phyloP scores from a whole-genome alignment of 2,113 vertebrate species.

The Macrotus californicus region DNA sequence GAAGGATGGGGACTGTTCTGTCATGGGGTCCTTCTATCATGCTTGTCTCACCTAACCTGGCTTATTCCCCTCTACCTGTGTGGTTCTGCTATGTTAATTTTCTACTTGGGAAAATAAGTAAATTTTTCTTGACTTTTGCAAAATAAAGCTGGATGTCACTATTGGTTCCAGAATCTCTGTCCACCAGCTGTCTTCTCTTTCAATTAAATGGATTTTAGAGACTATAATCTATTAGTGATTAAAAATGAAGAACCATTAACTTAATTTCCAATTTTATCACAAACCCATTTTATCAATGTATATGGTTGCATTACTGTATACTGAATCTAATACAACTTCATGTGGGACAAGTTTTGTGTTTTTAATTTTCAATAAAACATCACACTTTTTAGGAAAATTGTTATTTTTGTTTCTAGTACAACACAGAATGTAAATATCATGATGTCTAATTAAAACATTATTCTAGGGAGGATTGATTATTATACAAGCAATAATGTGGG shows the following conservation, averaged over 20 bases:
- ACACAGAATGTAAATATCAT: neutral
- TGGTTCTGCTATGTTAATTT: neutral
- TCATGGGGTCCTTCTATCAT: neutral
- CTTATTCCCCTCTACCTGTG: neutral
- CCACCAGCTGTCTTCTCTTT: neutral
- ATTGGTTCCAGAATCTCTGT: neutral
- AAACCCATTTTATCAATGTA: neutral
- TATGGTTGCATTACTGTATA: neutral
- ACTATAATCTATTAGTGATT: neutral
- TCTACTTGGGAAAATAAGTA: neutral
- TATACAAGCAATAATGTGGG: neutral
- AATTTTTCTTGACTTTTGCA: neutral
- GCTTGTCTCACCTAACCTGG: too few species aligned
- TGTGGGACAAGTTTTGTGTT: neutral
- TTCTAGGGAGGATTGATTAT: neutral
- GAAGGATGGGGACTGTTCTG: neutral
- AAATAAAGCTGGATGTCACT: neutral
- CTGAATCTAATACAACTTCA: neutral
- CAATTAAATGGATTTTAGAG: neutral
- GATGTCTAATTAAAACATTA: neutral
- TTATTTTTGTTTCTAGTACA: neutral
- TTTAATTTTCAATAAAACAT: constrained; percentile 34
- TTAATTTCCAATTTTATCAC: neutral
- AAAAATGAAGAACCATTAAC: neutral
- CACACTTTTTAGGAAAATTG: neutral